Evolutionary conservation across 2,113 vertebrate genomes (phyloP), one percentile per base, ranked within the genome.

Genomic region (Catagonus wagneri): DNA sequence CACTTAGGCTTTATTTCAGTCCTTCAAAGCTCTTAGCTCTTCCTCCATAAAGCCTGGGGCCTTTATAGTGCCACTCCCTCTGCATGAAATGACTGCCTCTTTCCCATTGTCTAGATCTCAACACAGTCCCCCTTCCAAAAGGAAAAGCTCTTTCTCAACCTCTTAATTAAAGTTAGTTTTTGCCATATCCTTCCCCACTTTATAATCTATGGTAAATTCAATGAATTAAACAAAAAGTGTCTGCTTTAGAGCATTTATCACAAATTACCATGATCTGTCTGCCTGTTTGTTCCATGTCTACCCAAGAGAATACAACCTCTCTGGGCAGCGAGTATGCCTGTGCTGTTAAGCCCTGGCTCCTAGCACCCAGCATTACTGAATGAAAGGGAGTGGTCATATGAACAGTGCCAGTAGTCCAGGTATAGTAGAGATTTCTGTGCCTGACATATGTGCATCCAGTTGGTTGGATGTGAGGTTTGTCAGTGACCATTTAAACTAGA

Each of bases 331-430:
- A 50, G 22, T 25, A 7, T 0, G 6, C 44, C 17, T 32, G 13
- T 13, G 52, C 20, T 1, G 7, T 20, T 23, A 2, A 32, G 13
- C 7, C 34, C 17, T 8, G 15, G 27, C n/a, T 54, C 39, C 8
- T 0, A 6, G 58, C 0, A 15, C 27, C 6, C 8, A 7, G 54
- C 15, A 8, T n/a, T 19, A 27, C 0, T 27, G 39, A 27, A 9
- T 36, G 17, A 72, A 56, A 36, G 15, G 8, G 60, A 29, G 5
- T 1, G 17, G 20, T 39, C 27, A 52, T 9, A 29, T 29, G 52
- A 22, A 25, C 23, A 22, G 6, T 2, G 32, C 50, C 54, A 2
- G 6, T 0, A 50, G 34, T 20, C 56, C 23, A 32, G 36, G 54
- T 3, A 9, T 1, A 7, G 34, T 39, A 1, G 29, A 63, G 20